Percentiles rank a stretch among this genome's conserved stretches.
Evolutionary conservation across 2,888 invertebrate genomes (phyloP).

Genomic region (Sarcophaga carnaria): DNA sequence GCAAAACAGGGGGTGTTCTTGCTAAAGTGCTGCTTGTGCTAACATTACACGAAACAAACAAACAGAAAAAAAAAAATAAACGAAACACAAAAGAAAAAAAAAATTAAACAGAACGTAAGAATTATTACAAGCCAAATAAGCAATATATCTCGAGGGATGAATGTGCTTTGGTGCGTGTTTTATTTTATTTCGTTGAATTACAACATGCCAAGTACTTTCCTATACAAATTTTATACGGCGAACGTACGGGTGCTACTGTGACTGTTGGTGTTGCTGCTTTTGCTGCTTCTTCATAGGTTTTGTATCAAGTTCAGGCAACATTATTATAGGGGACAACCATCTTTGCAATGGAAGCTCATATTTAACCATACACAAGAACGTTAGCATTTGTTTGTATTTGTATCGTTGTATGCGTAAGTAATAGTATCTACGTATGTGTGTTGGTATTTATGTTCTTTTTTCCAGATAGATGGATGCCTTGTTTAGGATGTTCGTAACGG

Average conservation of each 20-base stretch:
- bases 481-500: conserved; percentile 70
- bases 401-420: conserved; percentile 42
- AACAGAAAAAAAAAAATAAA: conserved; percentile 28
- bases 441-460: conserved; percentile 34
- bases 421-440: conserved; percentile 33
- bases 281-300: conserved; percentile 69
- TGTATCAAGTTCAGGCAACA: conserved; percentile 68
- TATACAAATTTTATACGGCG: background rate
- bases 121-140: conserved; percentile 81
- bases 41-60: background rate
- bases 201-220: conserved; percentile 58
- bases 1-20: conserved; percentile 63
- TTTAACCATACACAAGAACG: conserved; percentile 39
- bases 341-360: conserved; percentile 72
- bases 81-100: conserved; percentile 10
- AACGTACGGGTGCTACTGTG: background rate
- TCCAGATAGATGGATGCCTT: conserved; percentile 63
- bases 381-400: conserved; percentile 35
- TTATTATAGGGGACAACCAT: conserved; percentile 73
- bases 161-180: conserved; percentile 81
- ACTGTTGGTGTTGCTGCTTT: conserved; percentile 18
- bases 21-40: conserved; percentile 38
- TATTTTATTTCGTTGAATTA: conserved; percentile 81
- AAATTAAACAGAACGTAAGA: conserved; percentile 71
- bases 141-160: conserved; percentile 81